Conservation (phyloP, 2,113 vertebrate species). For the Anthoscopus minutus region DNA sequence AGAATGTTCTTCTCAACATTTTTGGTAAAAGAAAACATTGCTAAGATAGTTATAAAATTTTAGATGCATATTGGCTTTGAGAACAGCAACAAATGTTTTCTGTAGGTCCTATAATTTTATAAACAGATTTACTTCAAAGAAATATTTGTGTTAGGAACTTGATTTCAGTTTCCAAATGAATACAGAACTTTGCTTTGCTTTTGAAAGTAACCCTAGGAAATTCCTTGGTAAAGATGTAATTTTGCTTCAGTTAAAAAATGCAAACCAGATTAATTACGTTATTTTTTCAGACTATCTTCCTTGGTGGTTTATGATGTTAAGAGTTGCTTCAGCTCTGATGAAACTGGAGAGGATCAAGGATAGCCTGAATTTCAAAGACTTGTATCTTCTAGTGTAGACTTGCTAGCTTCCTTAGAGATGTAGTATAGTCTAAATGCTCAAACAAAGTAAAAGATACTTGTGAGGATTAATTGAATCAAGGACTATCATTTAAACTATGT, state of each 20-base stretch:
- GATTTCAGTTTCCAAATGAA: not conserved
- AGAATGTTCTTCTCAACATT: not conserved
- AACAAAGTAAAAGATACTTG: not conserved
- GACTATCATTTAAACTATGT: not conserved
- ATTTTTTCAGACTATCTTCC: not conserved
- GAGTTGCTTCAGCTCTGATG: not conserved
- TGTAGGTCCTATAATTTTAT: not conserved
- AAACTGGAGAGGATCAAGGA: not conserved
- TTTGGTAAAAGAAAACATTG: not conserved
- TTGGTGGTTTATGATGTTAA: not conserved
- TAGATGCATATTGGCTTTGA: not conserved
- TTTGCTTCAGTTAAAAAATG: not conserved
- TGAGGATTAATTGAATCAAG: not conserved
- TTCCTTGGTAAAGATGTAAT: not conserved
- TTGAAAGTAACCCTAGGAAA: not conserved
- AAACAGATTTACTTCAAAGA: not conserved
- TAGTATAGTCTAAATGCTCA: not conserved
- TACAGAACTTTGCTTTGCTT: not conserved
- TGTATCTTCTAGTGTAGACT: fast-evolving
- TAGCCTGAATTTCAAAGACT: not conserved
- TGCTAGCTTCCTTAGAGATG: not conserved
- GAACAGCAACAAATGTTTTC: not conserved
- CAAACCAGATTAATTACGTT: not conserved
- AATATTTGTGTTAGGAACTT: not conserved
- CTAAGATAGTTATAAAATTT: not conserved